Conservation (phyloP, 1,140 invertebrate species). For the Drosophila bifasciata region DNA sequence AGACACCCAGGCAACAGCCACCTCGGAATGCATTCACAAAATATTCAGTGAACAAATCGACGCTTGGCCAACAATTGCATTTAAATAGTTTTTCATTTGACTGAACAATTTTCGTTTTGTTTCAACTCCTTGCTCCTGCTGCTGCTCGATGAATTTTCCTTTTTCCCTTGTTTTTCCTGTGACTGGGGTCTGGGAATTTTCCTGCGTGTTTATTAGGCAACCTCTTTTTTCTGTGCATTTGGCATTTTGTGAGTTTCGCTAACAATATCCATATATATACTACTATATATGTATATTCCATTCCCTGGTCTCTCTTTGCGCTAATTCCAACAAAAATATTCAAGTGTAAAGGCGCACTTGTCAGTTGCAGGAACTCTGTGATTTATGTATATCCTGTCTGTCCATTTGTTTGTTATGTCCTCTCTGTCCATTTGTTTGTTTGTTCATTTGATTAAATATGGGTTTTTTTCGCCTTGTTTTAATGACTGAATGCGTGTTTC, state of each 20-base stretch:
- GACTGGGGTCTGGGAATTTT: not conserved
- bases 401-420: conserved; percentile 18
- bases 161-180: not conserved
- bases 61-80: conserved; percentile 77
- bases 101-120: conserved; percentile 59
- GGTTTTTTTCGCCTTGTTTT: conserved; percentile 5
- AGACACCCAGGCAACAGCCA: not conserved
- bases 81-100: conserved; percentile 81
- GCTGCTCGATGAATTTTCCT: conserved; percentile 17
- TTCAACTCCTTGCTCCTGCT: conserved; percentile 8
- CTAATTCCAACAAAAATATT: conserved; percentile 6
- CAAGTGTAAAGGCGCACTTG: conserved; percentile 27
- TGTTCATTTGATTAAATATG: conserved; percentile 1
- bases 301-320: not conserved
- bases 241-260: conserved; percentile 33
- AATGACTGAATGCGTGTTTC: conserved; percentile 23
- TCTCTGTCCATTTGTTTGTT: conserved; percentile 18
- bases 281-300: too few species aligned
- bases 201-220: conserved; percentile 44
- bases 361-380: conserved; percentile 51
- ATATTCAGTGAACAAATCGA: conserved; percentile 80
- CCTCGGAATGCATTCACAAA: conserved; percentile 47
- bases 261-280: not conserved
- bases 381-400: conserved; percentile 48
- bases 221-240: conserved; percentile 53